A percentile compares a stretch with the other conserved stretches of the same genome.
These are phyloP conservation scores for Hybos culiciformis DNA, from an alignment of 2,888 invertebrate genomes.

Conservation along the genomic window DNA sequence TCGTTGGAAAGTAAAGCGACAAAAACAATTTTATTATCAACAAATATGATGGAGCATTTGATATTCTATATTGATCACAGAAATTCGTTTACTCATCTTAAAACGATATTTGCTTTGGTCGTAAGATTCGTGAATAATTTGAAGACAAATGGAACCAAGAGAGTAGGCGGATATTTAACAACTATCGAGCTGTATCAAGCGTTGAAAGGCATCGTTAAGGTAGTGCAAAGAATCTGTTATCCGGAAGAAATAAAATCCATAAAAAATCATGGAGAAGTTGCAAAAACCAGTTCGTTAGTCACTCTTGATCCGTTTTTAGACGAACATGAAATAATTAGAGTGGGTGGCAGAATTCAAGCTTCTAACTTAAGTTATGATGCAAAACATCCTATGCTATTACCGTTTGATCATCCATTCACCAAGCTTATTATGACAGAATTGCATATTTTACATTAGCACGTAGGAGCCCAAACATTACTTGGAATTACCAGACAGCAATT, in stretches of 20 bases:
- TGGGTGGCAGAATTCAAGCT: conserved; percentile 19
- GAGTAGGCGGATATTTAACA: neutral
- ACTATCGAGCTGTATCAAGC: neutral
- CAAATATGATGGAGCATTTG: too few species aligned
- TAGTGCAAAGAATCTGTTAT: too few species aligned
- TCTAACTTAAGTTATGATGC: conserved; percentile 13
- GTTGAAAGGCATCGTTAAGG: neutral
- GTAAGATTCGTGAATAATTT: neutral
- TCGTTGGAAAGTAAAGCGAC: neutral
- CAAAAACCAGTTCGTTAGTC: too few species aligned
- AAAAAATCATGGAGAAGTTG: too few species aligned
- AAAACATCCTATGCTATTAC: conserved; percentile 19
- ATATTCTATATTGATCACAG: neutral
- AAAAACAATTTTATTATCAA: too few species aligned
- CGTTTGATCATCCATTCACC: conserved; percentile 10
- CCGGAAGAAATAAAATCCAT: too few species aligned
- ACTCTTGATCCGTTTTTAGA: conserved; percentile 14
- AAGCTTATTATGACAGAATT: conserved; percentile 6
- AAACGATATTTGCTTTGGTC: neutral
- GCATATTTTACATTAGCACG: conserved; percentile 7
- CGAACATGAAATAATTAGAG: conserved; percentile 16
- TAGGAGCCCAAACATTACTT: conserved; percentile 7
- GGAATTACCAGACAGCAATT: conserved; percentile 12
- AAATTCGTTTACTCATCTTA: neutral
- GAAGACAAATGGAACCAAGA: neutral